These are phyloP conservation scores for Tauraco hartlaubi DNA, from an alignment of 2,797 vertebrate species.

Conservation along the genomic window DNA sequence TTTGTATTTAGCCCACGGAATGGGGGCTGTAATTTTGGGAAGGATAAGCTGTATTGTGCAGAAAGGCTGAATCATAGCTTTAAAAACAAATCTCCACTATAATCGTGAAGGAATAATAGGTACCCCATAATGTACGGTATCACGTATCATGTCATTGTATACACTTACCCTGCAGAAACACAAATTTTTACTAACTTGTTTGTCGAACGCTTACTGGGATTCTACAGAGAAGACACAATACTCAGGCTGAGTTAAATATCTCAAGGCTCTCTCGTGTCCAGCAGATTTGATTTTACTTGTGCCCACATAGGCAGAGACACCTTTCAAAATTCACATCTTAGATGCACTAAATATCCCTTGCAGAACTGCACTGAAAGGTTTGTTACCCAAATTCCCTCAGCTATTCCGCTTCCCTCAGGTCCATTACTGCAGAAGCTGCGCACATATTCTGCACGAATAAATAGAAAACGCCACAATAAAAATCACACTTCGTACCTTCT, in stretches of 20 bases:
- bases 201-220: neutral
- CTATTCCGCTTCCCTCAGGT: neutral
- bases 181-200: slow-evolving; percentile 9
- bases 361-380: neutral
- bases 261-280: neutral
- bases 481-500: neutral
- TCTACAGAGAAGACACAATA: neutral
- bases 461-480: neutral
- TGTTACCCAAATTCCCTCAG: neutral
- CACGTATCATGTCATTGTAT: neutral
- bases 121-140: neutral
- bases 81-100: slow-evolving; percentile 42
- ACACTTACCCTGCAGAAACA: neutral
- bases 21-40: slow-evolving; percentile 37
- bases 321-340: neutral
- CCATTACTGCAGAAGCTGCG: neutral
- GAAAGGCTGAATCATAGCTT: slow-evolving; percentile 51
- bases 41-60: slow-evolving; percentile 24
- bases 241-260: neutral
- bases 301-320: neutral
- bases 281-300: neutral
- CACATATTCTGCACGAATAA: neutral
- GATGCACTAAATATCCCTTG: neutral
- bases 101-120: slow-evolving; percentile 34
- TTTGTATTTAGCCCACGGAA: slow-evolving; percentile 53